These are phyloP conservation scores for Helarctos malayanus DNA, from an alignment of 2,797 vertebrate genomes.

Conservation along the genomic window DNA sequence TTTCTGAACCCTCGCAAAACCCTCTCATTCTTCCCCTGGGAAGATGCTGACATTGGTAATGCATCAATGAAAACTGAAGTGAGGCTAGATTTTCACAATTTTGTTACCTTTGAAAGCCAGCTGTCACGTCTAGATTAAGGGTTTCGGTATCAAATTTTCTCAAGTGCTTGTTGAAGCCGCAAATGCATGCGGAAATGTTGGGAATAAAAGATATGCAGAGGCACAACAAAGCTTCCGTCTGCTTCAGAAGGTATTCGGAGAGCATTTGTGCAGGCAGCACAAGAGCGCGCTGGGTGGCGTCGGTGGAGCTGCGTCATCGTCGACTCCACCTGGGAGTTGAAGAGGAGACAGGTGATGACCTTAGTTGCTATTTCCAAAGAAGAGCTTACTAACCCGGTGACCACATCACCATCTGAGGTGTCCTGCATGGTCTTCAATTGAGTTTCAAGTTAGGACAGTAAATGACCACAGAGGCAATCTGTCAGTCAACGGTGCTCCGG, in stretches of 20 bases:
- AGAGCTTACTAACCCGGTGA: background rate
- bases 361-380: background rate
- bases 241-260: conserved; percentile 5
- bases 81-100: background rate
- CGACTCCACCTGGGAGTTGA: background rate
- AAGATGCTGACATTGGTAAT: background rate
- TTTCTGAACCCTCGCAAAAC: background rate
- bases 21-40: background rate
- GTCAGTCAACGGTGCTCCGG: background rate
- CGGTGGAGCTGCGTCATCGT: background rate
- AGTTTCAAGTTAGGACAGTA: conserved; percentile 9
- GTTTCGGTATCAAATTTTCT: conserved; percentile 38
- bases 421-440: background rate
- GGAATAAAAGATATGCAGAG: conserved; percentile 16
- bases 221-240: background rate
- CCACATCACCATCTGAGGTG: background rate
- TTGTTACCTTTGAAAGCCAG: background rate
- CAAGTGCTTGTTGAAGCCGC: background rate
- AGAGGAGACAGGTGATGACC: background rate
- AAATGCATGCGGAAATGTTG: background rate
- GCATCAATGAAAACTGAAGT: background rate
- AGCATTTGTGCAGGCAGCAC: background rate
- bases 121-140: background rate
- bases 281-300: background rate
- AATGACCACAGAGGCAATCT: background rate